phyloP scores from a whole-genome alignment of 2,797 vertebrate genomes.

The Clarias platycephalus region DNA sequence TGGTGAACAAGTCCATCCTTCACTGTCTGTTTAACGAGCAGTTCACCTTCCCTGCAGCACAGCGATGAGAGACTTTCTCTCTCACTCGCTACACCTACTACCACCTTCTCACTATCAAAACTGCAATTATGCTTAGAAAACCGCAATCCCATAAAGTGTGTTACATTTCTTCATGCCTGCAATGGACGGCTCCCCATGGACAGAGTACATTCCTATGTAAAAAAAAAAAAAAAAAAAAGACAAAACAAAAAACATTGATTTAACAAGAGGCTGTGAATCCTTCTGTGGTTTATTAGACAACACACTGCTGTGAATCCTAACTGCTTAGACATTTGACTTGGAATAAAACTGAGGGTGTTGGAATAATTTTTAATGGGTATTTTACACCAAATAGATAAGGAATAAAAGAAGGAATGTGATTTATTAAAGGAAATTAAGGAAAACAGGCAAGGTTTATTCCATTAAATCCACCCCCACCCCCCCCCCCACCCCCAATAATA shows the following conservation, averaged over 20 bases:
- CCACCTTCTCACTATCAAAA: conserved; percentile 20
- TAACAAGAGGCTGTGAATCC: neutral
- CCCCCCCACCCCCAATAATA: neutral
- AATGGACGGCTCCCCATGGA: neutral
- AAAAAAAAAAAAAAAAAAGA: neutral
- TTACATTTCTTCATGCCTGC: neutral
- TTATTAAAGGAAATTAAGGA: neutral
- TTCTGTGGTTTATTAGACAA: neutral
- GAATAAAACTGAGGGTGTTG: neutral
- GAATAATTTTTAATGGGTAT: neutral
- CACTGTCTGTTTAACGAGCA: conserved; percentile 60
- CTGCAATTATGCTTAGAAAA: conserved; percentile 17
- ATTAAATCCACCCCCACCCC: neutral
- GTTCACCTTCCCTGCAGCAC: conserved; percentile 40
- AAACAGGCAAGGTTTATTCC: neutral
- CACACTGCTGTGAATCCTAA: neutral
- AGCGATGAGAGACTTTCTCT: conserved; percentile 19
- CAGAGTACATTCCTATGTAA: neutral
- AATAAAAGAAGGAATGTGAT: neutral
- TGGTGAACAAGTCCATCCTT: conserved; percentile 45
- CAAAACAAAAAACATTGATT: neutral
- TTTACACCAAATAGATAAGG: neutral
- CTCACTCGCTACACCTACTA: conserved; percentile 23
- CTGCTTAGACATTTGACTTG: neutral
- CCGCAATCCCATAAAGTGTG: conserved; percentile 7